Evolutionary conservation across 2,797 vertebrate species (phyloP).

Genomic region (Ispidina picta): DNA sequence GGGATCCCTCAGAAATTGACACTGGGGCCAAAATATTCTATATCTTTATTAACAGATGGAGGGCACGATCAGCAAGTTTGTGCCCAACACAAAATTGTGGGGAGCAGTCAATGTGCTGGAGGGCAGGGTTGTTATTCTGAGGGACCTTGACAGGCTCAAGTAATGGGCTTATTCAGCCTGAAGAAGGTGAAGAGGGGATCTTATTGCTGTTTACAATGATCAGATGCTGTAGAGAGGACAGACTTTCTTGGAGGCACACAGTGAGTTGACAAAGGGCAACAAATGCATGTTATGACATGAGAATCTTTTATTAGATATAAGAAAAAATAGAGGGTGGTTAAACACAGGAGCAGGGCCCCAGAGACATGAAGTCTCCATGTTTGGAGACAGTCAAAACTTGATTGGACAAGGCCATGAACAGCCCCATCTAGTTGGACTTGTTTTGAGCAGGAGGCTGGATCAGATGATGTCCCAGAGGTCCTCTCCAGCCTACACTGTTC

Average conservation of each 20-base stretch:
- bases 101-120: background rate
- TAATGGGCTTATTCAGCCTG: background rate
- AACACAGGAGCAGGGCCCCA: background rate
- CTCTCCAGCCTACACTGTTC: slow-evolving; percentile 12
- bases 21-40: background rate
- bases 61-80: background rate
- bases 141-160: background rate
- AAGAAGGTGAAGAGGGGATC: background rate
- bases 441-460: background rate
- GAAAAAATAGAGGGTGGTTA: background rate
- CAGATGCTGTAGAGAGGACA: background rate
- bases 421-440: background rate
- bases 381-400: background rate
- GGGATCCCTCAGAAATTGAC: background rate
- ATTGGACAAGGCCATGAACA: background rate
- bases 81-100: background rate
- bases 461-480: background rate
- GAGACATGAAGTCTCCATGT: background rate
- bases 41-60: background rate
- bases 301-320: background rate
- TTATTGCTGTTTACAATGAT: background rate
- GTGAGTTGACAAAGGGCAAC: background rate
- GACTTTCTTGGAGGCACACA: rapidly evolving
- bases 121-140: background rate
- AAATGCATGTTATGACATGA: background rate